Conservation (phyloP, 2,888 invertebrate species). For the Heteromyza rotundicornis region DNA sequence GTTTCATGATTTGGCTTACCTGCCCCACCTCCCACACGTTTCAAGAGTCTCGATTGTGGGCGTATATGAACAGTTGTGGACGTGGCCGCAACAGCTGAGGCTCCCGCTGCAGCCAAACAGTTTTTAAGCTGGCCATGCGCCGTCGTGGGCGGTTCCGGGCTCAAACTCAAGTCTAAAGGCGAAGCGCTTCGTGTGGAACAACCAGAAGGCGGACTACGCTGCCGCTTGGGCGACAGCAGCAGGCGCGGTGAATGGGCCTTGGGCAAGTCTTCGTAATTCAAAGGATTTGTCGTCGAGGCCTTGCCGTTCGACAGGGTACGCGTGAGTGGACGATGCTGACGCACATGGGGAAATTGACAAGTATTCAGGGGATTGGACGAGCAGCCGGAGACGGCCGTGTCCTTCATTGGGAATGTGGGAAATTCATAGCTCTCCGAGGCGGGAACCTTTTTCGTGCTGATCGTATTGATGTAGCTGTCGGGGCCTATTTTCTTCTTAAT, state of each 20-base stretch:
- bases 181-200: conserved; percentile 62
- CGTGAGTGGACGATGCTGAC: conserved; percentile 73
- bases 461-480: conserved; percentile 76
- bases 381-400: conserved; percentile 10
- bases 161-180: conserved; percentile 55
- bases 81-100: conserved; percentile 22
- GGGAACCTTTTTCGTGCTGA: conserved; percentile 62
- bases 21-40: conserved; percentile 64
- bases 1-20: conserved; percentile 23
- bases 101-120: too few relatives aligned
- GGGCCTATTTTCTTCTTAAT: conserved; percentile 73
- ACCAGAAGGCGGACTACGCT: conserved; percentile 61
- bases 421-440: conserved; percentile 57
- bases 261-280: conserved; percentile 38
- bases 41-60: conserved; percentile 71
- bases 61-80: conserved; percentile 49
- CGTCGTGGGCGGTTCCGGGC: conserved; percentile 45
- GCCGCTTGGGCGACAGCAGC: conserved; percentile 52
- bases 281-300: conserved; percentile 49
- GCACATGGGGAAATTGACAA: conserved; percentile 46
- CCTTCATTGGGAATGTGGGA: conserved; percentile 53
- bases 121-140: neutral
- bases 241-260: conserved; percentile 45
- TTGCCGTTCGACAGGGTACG: conserved; percentile 70
- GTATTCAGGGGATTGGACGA: neutral